Percentiles rank a stretch among this genome's conserved stretches.
Evolutionary conservation across 2,113 vertebrate genomes (phyloP).

Genomic region (Seriola rivoliana): DNA sequence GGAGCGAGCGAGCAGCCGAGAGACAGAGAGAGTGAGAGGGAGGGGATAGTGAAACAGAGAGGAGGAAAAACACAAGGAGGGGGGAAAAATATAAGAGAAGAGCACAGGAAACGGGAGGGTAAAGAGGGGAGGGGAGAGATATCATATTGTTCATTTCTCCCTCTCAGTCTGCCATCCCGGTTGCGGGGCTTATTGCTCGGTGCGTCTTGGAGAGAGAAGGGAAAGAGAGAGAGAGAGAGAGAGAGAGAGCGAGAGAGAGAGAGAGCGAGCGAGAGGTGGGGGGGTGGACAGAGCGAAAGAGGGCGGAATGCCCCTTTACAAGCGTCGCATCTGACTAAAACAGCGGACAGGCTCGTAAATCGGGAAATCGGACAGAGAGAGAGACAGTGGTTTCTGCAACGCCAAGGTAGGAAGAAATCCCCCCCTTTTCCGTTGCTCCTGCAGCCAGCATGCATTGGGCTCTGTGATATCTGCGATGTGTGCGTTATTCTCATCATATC

Average conservation of each 20-base stretch:
- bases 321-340: constrained; percentile 76
- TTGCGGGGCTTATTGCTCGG: constrained; percentile 68
- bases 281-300: constrained; percentile 28
- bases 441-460: constrained; percentile 12
- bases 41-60: constrained; percentile 75
- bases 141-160: constrained; percentile 79
- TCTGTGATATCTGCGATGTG: constrained; percentile 35
- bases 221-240: constrained; percentile 21
- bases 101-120: constrained; percentile 76
- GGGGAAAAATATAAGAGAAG: constrained; percentile 76
- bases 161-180: constrained; percentile 78
- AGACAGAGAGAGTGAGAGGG: constrained; percentile 66
- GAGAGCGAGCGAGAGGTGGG: constrained; percentile 8
- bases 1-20: constrained; percentile 71
- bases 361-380: constrained; percentile 41
- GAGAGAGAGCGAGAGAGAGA: neutral
- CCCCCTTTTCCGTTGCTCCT: constrained; percentile 17
- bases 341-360: constrained; percentile 60
- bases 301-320: constrained; percentile 76
- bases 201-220: constrained; percentile 55
- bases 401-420: constrained; percentile 62
- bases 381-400: constrained; percentile 53
- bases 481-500: constrained; percentile 36
- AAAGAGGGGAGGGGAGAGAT: constrained; percentile 80
- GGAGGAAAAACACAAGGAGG: constrained; percentile 74